Evolutionary conservation across 2,888 invertebrate genomes (phyloP).

Genomic region (Belgica antarctica): DNA sequence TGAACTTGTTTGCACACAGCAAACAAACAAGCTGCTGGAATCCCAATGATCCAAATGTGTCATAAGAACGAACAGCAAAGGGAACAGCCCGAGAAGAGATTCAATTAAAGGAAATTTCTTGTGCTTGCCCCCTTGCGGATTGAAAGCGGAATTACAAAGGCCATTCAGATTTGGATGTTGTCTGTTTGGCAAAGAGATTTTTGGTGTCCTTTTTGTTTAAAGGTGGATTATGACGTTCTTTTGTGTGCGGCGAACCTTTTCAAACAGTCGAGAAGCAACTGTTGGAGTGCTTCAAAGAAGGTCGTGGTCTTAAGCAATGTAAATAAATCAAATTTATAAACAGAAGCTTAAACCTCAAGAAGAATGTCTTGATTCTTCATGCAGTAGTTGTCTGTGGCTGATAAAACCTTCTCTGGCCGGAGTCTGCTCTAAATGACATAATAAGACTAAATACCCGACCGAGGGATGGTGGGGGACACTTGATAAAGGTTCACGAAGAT

Average conservation of each 20-base stretch:
- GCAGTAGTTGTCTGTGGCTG: neutral
- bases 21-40: constrained; percentile 22
- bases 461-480: neutral
- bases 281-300: neutral
- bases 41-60: neutral
- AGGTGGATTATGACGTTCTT: constrained; percentile 13
- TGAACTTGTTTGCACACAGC: constrained; percentile 29
- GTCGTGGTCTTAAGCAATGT: neutral
- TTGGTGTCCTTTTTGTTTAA: neutral
- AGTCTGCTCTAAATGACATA: constrained; percentile 36
- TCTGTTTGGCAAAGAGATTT: constrained; percentile 5
- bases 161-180: neutral
- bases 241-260: neutral
- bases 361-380: constrained; percentile 14
- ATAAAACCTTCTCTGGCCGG: constrained; percentile 1
- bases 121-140: neutral
- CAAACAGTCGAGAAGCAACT: neutral
- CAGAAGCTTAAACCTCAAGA: constrained; percentile 11
- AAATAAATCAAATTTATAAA: constrained; percentile 21
- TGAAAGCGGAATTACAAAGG: neutral
- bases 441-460: constrained; percentile 34
- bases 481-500: constrained; percentile 34
- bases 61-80: neutral
- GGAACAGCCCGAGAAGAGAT: neutral
- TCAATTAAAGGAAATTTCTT: constrained; percentile 12